Evolutionary conservation across 2,113 vertebrate genomes (phyloP), one percentile per base, ranked within the genome.

Genomic region (Epinephelus moara): DNA sequence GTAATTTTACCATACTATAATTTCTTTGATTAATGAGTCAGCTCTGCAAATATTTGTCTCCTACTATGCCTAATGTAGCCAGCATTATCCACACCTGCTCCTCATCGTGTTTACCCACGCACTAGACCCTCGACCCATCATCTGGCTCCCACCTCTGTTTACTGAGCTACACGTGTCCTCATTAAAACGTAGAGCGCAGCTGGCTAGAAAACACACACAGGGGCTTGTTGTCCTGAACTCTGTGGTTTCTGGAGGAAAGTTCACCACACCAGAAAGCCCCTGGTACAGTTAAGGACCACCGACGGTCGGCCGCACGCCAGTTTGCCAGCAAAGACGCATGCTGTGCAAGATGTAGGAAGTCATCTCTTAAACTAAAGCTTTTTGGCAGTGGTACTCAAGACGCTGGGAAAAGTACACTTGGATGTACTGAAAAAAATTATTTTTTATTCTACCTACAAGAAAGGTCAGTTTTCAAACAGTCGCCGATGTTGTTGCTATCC

Each of bases 161-260:
- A 87, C 89, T 2, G 19, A 85, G 77, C 62, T 80, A 71, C 86
- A 81, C 25, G 40, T 86, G 85, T 88, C 69, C 79, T 91, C 87
- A 86, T 93, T 91, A 93, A 90, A 91, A 86, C 57, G 4, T 25
- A 68, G 75, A 78, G 88, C 75, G 78, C 80, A 90, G 85, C 84
- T 88, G 77, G 61, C 66, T 30, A 64, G 70, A 86, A 71, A 72
- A 75, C 80, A 80, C 68, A 72, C 66, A 72, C 56, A 25, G 70
- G 50, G 67, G 52, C 66, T 52, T 88, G 77, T 86, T 85, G 78
- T 76, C 70, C 57, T 80, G 53, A 89, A 70, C 73, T 37, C 18
- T 82, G 69, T 12, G 76, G 75, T 83, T 69, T 84, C 79, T 75
- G 79, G 78, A 77, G 50, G 66, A 91, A 88, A 90, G 82, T 79